A percentile compares a stretch with the other conserved stretches of the same genome.
phyloP scores from a whole-genome alignment of 1,140 invertebrate genomes.

The Melanaphis sacchari region DNA sequence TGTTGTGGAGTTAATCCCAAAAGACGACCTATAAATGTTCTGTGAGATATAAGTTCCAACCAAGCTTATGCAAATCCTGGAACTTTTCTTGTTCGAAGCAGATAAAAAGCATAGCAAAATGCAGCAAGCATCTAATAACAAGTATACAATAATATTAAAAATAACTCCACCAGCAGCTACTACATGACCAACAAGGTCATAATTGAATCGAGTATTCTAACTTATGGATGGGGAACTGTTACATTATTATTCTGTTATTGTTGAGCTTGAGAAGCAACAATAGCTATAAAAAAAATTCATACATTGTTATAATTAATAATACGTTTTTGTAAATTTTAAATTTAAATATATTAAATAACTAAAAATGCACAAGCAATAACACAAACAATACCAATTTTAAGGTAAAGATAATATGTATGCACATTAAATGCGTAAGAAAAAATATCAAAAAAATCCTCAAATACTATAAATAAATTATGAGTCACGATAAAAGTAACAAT shows the following conservation, averaged over 20 bases:
- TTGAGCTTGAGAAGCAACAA: slow-evolving; percentile 40
- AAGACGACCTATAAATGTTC: slow-evolving; percentile 94
- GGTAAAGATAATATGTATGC: too few species aligned
- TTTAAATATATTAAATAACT: background rate
- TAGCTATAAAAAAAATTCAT: background rate
- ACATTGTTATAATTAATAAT: background rate
- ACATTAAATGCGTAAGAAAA: too few species aligned
- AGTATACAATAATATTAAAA: slow-evolving; percentile 27
- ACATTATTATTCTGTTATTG: background rate
- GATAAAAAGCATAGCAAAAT: slow-evolving; percentile 90
- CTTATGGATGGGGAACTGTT: slow-evolving; percentile 58
- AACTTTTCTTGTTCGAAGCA: slow-evolving; percentile 90
- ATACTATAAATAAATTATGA: too few species aligned
- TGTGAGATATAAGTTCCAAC: slow-evolving; percentile 95
- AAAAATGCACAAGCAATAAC: too few species aligned
- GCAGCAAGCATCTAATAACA: slow-evolving; percentile 77
- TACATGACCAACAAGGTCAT: slow-evolving; percentile 51
- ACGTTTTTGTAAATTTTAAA: background rate
- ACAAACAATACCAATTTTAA: background rate
- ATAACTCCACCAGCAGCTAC: slow-evolving; percentile 51
- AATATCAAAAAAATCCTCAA: too few species aligned
- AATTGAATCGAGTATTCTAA: slow-evolving; percentile 54
- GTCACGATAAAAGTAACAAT: too few species aligned
- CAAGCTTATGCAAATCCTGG: slow-evolving; percentile 98
- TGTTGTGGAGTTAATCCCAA: slow-evolving; percentile 80